A percentile compares a stretch with the other conserved stretches of the same genome.
These are phyloP conservation scores for Notodromas monacha DNA, from an alignment of 2,888 invertebrate genomes.

Conservation along the genomic window DNA sequence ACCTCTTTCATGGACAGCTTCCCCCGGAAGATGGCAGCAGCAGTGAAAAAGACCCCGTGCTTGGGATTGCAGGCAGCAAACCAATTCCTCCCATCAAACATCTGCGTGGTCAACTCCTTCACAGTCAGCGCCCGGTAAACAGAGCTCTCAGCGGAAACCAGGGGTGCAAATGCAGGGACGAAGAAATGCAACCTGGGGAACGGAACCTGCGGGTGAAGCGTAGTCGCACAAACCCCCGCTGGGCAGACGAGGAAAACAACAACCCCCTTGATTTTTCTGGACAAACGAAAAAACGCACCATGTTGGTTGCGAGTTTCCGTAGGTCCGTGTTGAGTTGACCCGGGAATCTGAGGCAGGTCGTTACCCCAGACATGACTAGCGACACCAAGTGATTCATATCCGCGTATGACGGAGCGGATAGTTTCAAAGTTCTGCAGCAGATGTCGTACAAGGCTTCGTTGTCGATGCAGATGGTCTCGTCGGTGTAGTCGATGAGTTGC, in stretches of 20 bases:
- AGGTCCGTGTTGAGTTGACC: slow-evolving; percentile 67
- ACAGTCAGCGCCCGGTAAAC: slow-evolving; percentile 66
- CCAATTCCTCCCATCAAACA: slow-evolving; percentile 81
- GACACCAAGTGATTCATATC: slow-evolving; percentile 62
- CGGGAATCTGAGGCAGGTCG: slow-evolving; percentile 38
- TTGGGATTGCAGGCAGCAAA: slow-evolving; percentile 82
- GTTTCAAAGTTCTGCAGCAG: slow-evolving; percentile 34
- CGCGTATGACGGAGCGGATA: slow-evolving; percentile 53
- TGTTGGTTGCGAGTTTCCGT: slow-evolving; percentile 52
- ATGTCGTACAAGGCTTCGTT: slow-evolving; percentile 24
- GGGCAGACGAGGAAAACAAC: too few species aligned
- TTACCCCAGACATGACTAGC: slow-evolving; percentile 22
- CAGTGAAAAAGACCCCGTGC: slow-evolving; percentile 57
- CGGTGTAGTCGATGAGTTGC: slow-evolving; percentile 22
- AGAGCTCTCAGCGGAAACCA: slow-evolving; percentile 39
- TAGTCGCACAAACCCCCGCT: too few species aligned
- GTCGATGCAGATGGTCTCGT: slow-evolving; percentile 22
- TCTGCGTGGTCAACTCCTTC: slow-evolving; percentile 47
- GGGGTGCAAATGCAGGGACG: slow-evolving; percentile 50
- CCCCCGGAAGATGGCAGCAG: slow-evolving; percentile 54
- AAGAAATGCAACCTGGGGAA: slow-evolving; percentile 68
- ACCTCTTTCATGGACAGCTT: slow-evolving; percentile 74
- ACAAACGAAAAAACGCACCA: too few species aligned
- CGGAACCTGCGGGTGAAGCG: too few species aligned
- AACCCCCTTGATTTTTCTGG: too few species aligned